Percentiles rank a stretch among this genome's conserved stretches.
Conservation (phyloP, 2,888 invertebrate species). For the Leptinotarsa rubiginosa region DNA sequence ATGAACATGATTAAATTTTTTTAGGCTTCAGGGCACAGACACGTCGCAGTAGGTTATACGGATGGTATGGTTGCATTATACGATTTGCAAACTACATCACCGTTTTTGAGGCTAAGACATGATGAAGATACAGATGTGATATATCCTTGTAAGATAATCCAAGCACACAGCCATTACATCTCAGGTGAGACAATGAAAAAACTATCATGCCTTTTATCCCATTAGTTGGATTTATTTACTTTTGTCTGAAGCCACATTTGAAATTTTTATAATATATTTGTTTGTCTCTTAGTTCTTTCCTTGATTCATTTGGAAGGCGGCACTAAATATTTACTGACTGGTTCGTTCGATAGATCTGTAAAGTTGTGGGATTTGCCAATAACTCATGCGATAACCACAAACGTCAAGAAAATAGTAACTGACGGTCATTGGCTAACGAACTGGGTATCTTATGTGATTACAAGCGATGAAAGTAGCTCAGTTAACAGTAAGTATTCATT, state of each 20-base stretch:
- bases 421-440: constrained; percentile 69
- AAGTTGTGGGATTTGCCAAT: constrained; percentile 78
- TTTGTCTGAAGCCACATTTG: background rate
- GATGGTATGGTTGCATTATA: constrained; percentile 77
- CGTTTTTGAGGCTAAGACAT: constrained; percentile 62
- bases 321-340: constrained; percentile 75
- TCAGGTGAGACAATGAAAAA: constrained; percentile 67
- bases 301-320: constrained; percentile 68
- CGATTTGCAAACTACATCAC: constrained; percentile 70
- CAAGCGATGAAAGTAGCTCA: constrained; percentile 64
- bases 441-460: constrained; percentile 67
- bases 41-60: constrained; percentile 76
- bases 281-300: constrained; percentile 59
- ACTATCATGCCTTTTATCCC: background rate
- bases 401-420: constrained; percentile 65
- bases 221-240: background rate
- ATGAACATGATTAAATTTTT: constrained; percentile 31
- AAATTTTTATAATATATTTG: background rate
- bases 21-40: constrained; percentile 70
- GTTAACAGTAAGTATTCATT: constrained; percentile 54
- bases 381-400: constrained; percentile 57
- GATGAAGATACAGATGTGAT: constrained; percentile 66
- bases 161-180: constrained; percentile 71
- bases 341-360: constrained; percentile 74
- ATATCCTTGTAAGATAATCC: constrained; percentile 72